phyloP scores from a whole-genome alignment of 2,888 invertebrate genomes.

The Himalopsyche japonica region DNA sequence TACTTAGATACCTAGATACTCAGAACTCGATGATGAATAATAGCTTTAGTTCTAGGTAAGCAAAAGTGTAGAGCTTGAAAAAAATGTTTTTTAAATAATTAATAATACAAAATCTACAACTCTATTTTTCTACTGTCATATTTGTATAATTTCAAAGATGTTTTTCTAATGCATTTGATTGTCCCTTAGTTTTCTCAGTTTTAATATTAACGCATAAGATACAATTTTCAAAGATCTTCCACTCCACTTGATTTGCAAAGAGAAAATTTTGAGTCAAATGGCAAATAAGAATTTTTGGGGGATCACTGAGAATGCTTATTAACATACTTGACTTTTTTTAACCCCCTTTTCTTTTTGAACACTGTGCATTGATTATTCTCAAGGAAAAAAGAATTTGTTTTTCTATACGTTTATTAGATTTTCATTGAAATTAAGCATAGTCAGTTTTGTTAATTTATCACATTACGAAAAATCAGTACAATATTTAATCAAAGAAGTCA shows the following conservation, averaged over 20 bases:
- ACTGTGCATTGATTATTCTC: conserved; percentile 5
- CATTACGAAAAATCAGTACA: too few relatives aligned
- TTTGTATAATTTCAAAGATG: background rate
- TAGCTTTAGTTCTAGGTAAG: too few relatives aligned
- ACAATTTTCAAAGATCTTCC: conserved; percentile 32
- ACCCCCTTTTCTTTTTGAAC: conserved; percentile 2
- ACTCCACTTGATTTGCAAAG: conserved; percentile 32
- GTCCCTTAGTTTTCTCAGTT: background rate
- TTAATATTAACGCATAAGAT: conserved; percentile 16
- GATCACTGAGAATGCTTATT: conserved; percentile 19
- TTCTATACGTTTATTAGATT: background rate
- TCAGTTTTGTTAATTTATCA: background rate
- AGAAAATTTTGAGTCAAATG: conserved; percentile 29
- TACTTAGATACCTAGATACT: too few relatives aligned
- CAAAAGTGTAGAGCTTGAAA: too few relatives aligned
- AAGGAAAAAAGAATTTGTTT: background rate
- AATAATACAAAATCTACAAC: too few relatives aligned
- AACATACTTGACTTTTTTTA: conserved; percentile 27
- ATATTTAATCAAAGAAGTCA: too few relatives aligned
- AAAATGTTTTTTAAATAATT: too few relatives aligned
- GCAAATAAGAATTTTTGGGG: conserved; percentile 32
- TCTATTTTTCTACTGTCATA: too few relatives aligned
- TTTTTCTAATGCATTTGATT: background rate
- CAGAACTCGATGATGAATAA: too few relatives aligned
- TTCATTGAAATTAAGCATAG: background rate